These are phyloP conservation scores for Brachyptera putata DNA, from an alignment of 2,888 invertebrate genomes.

Conservation along the genomic window DNA sequence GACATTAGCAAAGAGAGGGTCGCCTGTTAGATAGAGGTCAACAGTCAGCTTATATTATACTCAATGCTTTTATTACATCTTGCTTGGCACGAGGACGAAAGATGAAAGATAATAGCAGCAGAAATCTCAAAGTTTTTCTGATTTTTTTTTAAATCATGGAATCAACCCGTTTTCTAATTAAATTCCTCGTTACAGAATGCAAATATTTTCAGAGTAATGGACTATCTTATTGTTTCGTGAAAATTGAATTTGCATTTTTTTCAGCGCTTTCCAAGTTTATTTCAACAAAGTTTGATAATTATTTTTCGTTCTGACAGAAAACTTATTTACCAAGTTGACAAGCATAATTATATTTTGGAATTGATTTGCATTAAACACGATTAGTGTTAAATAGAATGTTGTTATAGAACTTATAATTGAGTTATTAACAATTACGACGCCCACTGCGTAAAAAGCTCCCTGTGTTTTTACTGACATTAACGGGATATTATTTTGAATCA, in stretches of 20 bases:
- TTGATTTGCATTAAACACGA: constrained; percentile 6
- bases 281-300: constrained; percentile 17
- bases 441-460: no score
- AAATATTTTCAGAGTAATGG: constrained; percentile 19
- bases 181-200: constrained; percentile 18
- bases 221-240: constrained; percentile 17
- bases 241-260: constrained; percentile 17
- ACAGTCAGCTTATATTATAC: no score
- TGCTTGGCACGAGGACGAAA: not conserved
- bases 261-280: constrained; percentile 7
- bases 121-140: no score
- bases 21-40: not conserved
- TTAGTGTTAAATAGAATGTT: not conserved
- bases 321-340: constrained; percentile 7
- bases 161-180: constrained; percentile 7
- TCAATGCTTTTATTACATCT: not conserved
- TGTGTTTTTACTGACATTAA: no score
- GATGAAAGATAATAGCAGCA: not conserved
- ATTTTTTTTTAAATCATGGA: not conserved
- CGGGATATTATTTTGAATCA: no score
- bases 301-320: constrained; percentile 1
- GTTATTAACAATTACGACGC: no score
- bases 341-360: not conserved
- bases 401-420: no score
- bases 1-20: not conserved